Percentiles rank a stretch among this genome's conserved stretches.
These are phyloP conservation scores for Lapara coniferarum DNA, from an alignment of 2,888 invertebrate genomes.

Conservation along the genomic window DNA sequence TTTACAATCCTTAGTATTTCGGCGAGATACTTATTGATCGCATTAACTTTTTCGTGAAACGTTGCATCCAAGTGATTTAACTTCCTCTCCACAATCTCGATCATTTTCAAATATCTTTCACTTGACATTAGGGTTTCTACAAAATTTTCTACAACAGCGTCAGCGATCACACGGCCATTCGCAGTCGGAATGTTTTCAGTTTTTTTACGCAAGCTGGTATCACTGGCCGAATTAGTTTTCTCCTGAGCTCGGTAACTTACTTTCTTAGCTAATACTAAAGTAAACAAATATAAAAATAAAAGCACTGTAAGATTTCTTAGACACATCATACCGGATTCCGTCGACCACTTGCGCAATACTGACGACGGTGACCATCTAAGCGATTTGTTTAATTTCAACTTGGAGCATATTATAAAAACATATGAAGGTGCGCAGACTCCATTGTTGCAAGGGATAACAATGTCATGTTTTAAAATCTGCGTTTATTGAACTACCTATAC, in stretches of 20 bases:
- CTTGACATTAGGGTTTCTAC: slow-evolving; percentile 68
- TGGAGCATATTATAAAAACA: slow-evolving; percentile 40
- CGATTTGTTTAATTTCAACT: slow-evolving; percentile 36
- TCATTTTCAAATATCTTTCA: slow-evolving; percentile 67
- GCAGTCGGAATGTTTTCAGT: slow-evolving; percentile 39
- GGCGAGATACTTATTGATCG: slow-evolving; percentile 61
- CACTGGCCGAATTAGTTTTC: slow-evolving; percentile 28
- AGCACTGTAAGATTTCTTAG: slow-evolving; percentile 32
- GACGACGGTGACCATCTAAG: slow-evolving; percentile 32
- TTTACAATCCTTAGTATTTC: slow-evolving; percentile 60
- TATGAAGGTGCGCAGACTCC: slow-evolving; percentile 31
- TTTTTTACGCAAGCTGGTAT: slow-evolving; percentile 21
- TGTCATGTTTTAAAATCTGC: slow-evolving; percentile 42
- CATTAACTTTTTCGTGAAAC: slow-evolving; percentile 63
- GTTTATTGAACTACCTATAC: background rate
- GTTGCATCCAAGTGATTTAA: slow-evolving; percentile 60
- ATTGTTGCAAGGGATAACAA: slow-evolving; percentile 45
- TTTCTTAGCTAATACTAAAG: slow-evolving; percentile 32
- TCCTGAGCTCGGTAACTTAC: slow-evolving; percentile 29
- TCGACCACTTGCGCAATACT: slow-evolving; percentile 31
- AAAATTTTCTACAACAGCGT: slow-evolving; percentile 66
- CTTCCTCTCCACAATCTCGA: slow-evolving; percentile 64
- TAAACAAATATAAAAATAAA: slow-evolving; percentile 32
- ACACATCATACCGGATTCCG: slow-evolving; percentile 42
- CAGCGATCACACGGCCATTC: slow-evolving; percentile 43